Conservation (phyloP, 1,140 invertebrate species). For the Phymastichus coffea region DNA sequence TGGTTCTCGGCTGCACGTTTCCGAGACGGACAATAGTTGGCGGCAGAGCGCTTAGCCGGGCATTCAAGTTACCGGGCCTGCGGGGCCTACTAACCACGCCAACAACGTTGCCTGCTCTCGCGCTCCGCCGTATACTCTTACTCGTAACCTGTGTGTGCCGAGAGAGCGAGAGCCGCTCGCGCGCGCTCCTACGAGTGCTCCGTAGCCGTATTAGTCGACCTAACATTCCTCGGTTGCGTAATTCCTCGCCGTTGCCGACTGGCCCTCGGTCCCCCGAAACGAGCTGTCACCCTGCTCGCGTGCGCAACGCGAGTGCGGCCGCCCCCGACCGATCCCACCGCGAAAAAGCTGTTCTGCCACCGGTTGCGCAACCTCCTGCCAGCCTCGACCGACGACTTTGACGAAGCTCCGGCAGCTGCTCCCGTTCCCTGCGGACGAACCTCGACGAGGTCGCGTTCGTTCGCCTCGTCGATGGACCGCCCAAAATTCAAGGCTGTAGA, state of each 20-base stretch:
- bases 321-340: too few species aligned
- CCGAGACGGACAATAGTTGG: slow-evolving; percentile 38
- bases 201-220: too few species aligned
- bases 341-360: too few species aligned
- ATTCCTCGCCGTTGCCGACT: slow-evolving; percentile 45
- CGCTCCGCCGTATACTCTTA: slow-evolving; percentile 24
- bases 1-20: slow-evolving; percentile 7
- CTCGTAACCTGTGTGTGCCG: neutral
- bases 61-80: slow-evolving; percentile 52
- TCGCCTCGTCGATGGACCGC: too few species aligned
- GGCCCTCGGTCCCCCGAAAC: too few species aligned
- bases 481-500: too few species aligned
- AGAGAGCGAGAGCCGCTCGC: neutral
- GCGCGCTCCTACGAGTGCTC: slow-evolving; percentile 13
- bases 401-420: too few species aligned
- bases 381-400: too few species aligned
- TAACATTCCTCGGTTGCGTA: slow-evolving; percentile 56
- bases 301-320: neutral
- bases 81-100: slow-evolving; percentile 53
- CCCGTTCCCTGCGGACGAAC: too few species aligned
- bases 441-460: too few species aligned
- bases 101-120: slow-evolving; percentile 41
- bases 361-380: too few species aligned
- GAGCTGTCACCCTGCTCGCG: neutral
- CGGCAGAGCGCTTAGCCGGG: slow-evolving; percentile 50